Evolutionary conservation across 2,113 vertebrate species (phyloP).

Genomic region (Lepus americanus): DNA sequence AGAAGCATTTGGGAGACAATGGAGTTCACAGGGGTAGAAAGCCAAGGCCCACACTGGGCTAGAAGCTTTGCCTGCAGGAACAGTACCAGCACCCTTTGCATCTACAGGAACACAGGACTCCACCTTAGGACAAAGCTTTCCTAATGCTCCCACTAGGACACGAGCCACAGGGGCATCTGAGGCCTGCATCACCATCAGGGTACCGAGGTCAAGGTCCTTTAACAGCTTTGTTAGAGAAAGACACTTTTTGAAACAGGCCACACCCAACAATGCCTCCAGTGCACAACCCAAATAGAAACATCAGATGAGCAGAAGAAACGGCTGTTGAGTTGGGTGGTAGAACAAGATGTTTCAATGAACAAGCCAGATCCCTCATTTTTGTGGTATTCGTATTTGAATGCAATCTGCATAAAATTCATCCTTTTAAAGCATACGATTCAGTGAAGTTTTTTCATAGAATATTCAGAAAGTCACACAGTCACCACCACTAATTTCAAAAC

Average conservation of each 20-base stretch:
- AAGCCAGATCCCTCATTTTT: not conserved
- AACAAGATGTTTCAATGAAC: not conserved
- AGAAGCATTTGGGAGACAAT: conserved; percentile 87
- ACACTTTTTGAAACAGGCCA: not conserved
- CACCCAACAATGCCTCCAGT: not conserved
- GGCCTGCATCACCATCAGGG: not conserved
- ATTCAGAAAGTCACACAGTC: not conserved
- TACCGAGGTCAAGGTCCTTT: not conserved
- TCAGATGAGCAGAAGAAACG: not conserved
- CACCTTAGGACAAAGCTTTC: not conserved
- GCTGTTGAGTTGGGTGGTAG: not conserved
- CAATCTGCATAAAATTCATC: not conserved
- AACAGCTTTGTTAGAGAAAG: not conserved
- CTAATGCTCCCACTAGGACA: not conserved
- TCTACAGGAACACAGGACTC: rapidly evolving
- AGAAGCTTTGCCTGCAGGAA: no score
- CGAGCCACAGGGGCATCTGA: not conserved
- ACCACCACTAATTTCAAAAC: not conserved
- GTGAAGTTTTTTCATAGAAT: not conserved
- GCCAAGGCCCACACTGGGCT: not conserved
- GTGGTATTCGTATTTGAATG: not conserved
- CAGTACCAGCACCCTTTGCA: not conserved
- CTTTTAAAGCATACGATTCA: not conserved
- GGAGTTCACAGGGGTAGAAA: conserved; percentile 82
- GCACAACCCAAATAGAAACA: not conserved